Conservation (phyloP, 2,888 invertebrate genomes). For the Allophyes oxyacanthae region DNA sequence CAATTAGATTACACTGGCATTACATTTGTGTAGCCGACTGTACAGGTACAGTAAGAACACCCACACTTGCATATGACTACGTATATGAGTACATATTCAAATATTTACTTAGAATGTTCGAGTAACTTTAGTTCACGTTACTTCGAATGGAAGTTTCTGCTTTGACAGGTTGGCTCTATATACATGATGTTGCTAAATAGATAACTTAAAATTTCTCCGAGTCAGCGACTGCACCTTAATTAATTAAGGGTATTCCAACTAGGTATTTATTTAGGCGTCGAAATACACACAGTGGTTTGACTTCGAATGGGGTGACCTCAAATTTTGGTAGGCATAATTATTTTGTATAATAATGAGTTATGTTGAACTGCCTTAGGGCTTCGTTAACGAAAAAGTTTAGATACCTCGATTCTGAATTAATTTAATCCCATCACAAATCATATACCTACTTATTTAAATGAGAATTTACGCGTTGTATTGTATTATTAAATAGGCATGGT, state of each 20-base stretch:
- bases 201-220: constrained; percentile 19
- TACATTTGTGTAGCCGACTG: constrained; percentile 2
- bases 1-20: constrained; percentile 33
- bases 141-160: constrained; percentile 25
- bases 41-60: background rate
- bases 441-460: no score
- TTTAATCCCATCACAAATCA: no score
- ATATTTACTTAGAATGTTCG: constrained; percentile 14
- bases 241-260: constrained; percentile 3
- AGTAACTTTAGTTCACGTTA: constrained; percentile 15
- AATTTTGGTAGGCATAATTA: background rate
- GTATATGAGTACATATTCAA: background rate
- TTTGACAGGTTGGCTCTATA: constrained; percentile 24
- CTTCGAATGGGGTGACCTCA: constrained; percentile 1
- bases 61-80: background rate
- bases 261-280: constrained; percentile 1
- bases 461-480: no score
- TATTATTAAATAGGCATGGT: no score
- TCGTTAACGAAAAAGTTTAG: background rate
- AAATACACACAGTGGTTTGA: background rate
- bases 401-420: background rate
- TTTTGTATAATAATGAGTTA: background rate
- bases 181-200: constrained; percentile 11
- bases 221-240: constrained; percentile 20
- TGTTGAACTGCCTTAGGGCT: background rate